Evolutionary conservation across 2,888 invertebrate genomes (phyloP).

Genomic region (Thelaira solivaga): DNA sequence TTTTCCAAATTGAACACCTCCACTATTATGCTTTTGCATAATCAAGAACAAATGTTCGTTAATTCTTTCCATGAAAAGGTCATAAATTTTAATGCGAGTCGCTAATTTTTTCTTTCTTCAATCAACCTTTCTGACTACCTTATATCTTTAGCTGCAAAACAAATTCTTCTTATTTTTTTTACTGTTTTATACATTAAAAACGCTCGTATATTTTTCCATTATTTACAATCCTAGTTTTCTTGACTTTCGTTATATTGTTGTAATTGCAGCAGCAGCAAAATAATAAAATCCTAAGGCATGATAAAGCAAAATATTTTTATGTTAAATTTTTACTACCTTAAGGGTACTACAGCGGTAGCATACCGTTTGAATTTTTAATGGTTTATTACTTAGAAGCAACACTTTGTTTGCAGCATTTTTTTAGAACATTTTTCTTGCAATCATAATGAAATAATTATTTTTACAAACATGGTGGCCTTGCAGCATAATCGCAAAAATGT

Average conservation of each 20-base stretch:
- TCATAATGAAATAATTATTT: constrained; percentile 26
- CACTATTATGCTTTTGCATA: no score
- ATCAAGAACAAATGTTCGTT: no score
- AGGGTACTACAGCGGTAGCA: constrained; percentile 22
- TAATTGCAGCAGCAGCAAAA: not conserved
- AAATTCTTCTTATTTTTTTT: no score
- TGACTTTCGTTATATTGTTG: not conserved
- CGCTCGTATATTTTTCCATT: not conserved
- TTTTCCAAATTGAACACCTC: no score
- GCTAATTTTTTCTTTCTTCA: no score
- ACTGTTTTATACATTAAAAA: no score
- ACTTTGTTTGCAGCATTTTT: constrained; percentile 2
- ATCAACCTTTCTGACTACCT: no score
- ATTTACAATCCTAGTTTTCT: not conserved
- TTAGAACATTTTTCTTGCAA: not conserved
- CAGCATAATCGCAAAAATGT: not conserved
- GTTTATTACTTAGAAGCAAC: constrained; percentile 8
- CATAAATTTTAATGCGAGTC: no score
- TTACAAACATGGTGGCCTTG: not conserved
- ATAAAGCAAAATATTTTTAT: not conserved
- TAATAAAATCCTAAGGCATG: not conserved
- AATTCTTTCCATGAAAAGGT: no score
- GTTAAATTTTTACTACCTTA: constrained; percentile 31
- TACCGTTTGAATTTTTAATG: constrained; percentile 16
- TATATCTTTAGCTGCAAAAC: no score